phyloP scores from a whole-genome alignment of 2,888 invertebrate species.

The Diplolepis rosae region DNA sequence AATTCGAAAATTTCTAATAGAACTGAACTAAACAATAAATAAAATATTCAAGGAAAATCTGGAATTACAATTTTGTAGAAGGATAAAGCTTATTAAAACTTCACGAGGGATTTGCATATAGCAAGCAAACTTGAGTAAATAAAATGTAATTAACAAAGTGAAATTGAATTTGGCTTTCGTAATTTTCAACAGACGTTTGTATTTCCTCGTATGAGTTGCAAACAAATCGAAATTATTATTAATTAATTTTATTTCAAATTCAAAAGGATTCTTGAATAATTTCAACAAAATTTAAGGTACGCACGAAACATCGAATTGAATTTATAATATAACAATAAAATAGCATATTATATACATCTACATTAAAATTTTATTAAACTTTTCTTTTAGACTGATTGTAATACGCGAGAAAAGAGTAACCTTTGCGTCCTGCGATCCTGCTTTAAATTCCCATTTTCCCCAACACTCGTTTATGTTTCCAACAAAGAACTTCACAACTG shows the following conservation, averaged over 20 bases:
- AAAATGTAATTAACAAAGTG: not conserved
- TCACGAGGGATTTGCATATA: not conserved
- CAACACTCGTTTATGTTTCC: constrained; percentile 12
- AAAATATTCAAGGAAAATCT: not conserved
- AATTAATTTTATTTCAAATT: not conserved
- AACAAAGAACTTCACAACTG: constrained; percentile 14
- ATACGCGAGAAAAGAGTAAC: constrained; percentile 17
- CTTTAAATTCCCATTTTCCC: constrained; percentile 29
- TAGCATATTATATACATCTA: not conserved
- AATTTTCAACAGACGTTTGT: not conserved
- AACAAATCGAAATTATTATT: not conserved
- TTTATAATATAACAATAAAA: not conserved
- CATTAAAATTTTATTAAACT: constrained; percentile 23
- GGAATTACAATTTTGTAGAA: not conserved
- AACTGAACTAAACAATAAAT: too few relatives aligned
- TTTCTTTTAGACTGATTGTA: constrained; percentile 8
- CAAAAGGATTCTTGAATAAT: not conserved
- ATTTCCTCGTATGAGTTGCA: not conserved
- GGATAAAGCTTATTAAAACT: not conserved
- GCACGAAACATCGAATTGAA: not conserved
- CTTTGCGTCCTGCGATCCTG: constrained; percentile 25
- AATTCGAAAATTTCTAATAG: too few relatives aligned
- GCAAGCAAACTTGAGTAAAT: not conserved
- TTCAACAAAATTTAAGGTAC: not conserved
- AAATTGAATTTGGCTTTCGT: not conserved